Conservation (phyloP, 1,140 invertebrate species). For the Planococcus citri region DNA sequence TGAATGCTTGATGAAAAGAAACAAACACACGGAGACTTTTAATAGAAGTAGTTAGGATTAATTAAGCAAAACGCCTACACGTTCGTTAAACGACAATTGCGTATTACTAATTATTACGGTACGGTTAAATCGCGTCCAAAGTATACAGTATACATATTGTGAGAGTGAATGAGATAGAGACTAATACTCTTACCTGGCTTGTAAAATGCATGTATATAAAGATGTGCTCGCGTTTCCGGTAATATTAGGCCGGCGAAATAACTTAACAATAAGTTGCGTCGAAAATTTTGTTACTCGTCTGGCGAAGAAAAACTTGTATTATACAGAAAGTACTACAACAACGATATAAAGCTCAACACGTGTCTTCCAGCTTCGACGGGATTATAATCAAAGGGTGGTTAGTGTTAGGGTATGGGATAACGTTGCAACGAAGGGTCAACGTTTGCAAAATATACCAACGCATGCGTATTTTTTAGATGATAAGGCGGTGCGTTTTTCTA, state of each 20-base stretch:
- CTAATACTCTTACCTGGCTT: neutral
- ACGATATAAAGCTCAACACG: slow-evolving; percentile 9
- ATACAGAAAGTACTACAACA: neutral
- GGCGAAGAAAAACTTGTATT: neutral
- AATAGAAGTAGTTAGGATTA: slow-evolving; percentile 2
- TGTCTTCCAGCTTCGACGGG: slow-evolving; percentile 14
- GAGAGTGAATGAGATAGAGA: neutral
- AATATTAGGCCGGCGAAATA: neutral
- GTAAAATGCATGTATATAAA: neutral
- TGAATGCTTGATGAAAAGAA: neutral
- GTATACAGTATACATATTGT: too few species aligned
- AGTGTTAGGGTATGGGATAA: slow-evolving; percentile 10
- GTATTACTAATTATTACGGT: too few species aligned
- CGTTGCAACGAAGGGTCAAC: slow-evolving; percentile 7
- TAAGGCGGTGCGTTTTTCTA: neutral
- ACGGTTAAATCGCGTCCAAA: too few species aligned
- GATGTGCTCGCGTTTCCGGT: neutral
- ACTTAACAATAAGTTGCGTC: too few species aligned
- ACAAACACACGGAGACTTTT: neutral
- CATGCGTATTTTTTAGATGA: neutral
- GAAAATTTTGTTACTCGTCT: too few species aligned
- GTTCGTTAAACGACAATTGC: neutral
- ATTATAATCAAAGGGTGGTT: slow-evolving; percentile 19
- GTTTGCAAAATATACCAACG: slow-evolving; percentile 2
- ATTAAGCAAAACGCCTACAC: neutral